Percentiles rank a stretch among this genome's conserved stretches.
Evolutionary conservation across 1,140 invertebrate genomes (phyloP).

Genomic region (Drosophila ironensis): DNA sequence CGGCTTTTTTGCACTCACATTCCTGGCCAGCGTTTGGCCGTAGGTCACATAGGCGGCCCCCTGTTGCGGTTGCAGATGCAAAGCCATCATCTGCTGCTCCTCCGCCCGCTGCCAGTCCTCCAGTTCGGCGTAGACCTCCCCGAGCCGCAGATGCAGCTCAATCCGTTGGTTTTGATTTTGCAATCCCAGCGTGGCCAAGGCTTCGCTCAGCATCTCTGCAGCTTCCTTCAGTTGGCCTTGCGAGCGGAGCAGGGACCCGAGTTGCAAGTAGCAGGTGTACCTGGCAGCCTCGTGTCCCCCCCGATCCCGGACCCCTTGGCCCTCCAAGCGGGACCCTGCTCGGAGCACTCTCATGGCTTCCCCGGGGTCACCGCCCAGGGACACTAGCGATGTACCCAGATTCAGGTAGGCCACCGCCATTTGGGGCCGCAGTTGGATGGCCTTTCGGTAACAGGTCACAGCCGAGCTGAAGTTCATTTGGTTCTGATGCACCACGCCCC

Average conservation of each 20-base stretch:
- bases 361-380: conserved; percentile 87
- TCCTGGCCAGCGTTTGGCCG: conserved; percentile 92
- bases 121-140: conserved; percentile 90
- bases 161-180: conserved; percentile 91
- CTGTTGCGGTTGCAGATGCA: conserved; percentile 90
- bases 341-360: conserved; percentile 92
- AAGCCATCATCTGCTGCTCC: conserved; percentile 89
- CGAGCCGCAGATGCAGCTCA: conserved; percentile 76
- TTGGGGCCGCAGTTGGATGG: conserved; percentile 95
- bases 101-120: conserved; percentile 90
- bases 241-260: conserved; percentile 94
- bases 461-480: conserved; percentile 86
- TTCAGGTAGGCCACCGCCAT: conserved; percentile 97
- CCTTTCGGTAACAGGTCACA: conserved; percentile 82
- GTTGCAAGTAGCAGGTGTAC: conserved; percentile 93
- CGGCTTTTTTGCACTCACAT: conserved; percentile 86
- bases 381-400: conserved; percentile 91
- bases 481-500: conserved; percentile 95
- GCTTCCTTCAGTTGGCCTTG: conserved; percentile 91
- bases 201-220: conserved; percentile 85
- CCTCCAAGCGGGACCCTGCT: conserved; percentile 91
- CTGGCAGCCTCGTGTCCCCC: conserved; percentile 93
- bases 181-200: conserved; percentile 90
- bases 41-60: conserved; percentile 94
- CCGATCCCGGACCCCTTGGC: conserved; percentile 93